Percentiles rank a stretch among this genome's conserved stretches.
Conservation (phyloP, 2,797 vertebrate species). For the Acanthiza pusilla region DNA sequence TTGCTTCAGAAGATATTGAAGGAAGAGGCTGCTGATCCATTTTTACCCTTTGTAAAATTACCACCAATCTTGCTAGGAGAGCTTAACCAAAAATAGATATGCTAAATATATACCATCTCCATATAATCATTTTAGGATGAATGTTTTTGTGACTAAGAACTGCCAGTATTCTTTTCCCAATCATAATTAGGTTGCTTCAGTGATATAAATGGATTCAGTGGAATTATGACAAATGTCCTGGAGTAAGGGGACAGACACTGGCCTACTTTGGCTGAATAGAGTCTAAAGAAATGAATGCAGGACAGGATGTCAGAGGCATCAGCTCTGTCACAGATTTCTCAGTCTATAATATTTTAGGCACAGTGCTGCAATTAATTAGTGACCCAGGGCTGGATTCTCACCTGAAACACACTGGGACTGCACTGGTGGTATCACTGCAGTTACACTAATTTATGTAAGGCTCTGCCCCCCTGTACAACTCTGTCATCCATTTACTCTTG, state of each 20-base stretch:
- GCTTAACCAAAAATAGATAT: slow-evolving; percentile 63
- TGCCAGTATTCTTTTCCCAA: slow-evolving; percentile 45
- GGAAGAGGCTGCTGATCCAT: slow-evolving; percentile 53
- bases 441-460: neutral
- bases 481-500: neutral
- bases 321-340: slow-evolving; percentile 13
- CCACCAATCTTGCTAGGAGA: slow-evolving; percentile 44
- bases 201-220: slow-evolving; percentile 47
- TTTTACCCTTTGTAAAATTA: slow-evolving; percentile 59
- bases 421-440: neutral
- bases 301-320: slow-evolving; percentile 40
- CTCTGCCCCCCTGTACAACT: neutral
- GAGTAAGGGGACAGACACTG: slow-evolving; percentile 13
- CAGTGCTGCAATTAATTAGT: slow-evolving; percentile 11
- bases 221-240: slow-evolving; percentile 53
- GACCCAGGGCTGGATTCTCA: neutral
- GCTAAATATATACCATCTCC: slow-evolving; percentile 53
- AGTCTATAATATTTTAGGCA: neutral
- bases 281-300: slow-evolving; percentile 8
- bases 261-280: slow-evolving; percentile 40
- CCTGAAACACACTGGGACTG: neutral
- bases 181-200: slow-evolving; percentile 56
- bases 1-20: slow-evolving; percentile 43
- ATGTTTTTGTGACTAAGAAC: slow-evolving; percentile 58
- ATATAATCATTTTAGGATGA: slow-evolving; percentile 53